phyloP scores from a whole-genome alignment of 2,113 vertebrate species.

The Cygnus buccinator region DNA sequence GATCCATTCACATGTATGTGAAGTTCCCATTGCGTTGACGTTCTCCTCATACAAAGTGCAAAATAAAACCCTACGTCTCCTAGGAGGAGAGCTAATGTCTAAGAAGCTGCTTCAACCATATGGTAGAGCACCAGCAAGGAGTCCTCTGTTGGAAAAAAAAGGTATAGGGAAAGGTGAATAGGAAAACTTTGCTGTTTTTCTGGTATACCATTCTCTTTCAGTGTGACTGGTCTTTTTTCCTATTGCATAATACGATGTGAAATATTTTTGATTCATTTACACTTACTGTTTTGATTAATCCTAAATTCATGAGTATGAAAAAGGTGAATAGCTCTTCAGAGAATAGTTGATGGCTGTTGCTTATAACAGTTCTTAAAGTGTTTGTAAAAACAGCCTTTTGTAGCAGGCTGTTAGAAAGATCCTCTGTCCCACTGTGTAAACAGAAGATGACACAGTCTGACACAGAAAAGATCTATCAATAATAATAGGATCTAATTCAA shows the following conservation, averaged over 20 bases:
- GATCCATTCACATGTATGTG: neutral
- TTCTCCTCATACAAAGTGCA: neutral
- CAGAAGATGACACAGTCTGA: neutral
- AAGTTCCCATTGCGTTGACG: neutral
- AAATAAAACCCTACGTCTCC: neutral
- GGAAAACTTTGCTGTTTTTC: neutral
- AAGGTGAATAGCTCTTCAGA: neutral
- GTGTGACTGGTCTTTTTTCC: neutral
- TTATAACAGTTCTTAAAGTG: neutral
- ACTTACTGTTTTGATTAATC: neutral
- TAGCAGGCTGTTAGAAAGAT: neutral
- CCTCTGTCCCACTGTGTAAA: neutral
- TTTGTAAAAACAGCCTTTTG: neutral
- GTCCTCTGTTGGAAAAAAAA: neutral
- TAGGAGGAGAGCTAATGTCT: neutral
- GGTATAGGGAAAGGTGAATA: neutral
- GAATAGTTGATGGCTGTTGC: neutral
- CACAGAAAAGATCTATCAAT: too few relatives aligned
- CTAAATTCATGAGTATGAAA: neutral
- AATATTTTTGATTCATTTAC: neutral
- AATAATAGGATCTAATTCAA: neutral
- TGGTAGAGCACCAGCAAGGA: neutral
- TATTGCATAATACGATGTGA: neutral
- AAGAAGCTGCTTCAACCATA: neutral
- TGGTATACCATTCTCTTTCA: neutral